Evolutionary conservation across 2,113 vertebrate genomes (phyloP).

Genomic region (Regulus satrapa): DNA sequence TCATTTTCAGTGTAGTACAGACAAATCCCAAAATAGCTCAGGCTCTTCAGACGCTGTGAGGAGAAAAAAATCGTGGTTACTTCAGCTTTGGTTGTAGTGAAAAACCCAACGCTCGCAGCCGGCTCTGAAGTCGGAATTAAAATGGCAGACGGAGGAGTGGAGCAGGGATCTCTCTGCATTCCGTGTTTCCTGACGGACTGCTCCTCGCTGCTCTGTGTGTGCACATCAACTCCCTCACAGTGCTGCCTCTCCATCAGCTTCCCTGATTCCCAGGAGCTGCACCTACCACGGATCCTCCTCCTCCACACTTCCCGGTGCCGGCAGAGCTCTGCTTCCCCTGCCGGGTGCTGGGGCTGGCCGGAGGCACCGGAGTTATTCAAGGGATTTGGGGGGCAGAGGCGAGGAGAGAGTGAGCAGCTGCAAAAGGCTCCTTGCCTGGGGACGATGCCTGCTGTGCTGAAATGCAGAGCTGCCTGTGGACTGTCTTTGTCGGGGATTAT

Average conservation of each 20-base stretch:
- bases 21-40: conserved; percentile 68
- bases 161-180: background rate
- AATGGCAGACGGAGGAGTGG: conserved; percentile 16
- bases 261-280: background rate
- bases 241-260: background rate
- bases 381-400: background rate
- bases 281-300: background rate
- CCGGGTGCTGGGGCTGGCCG: background rate
- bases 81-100: conserved; percentile 62
- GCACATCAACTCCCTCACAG: background rate
- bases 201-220: background rate
- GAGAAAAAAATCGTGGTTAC: conserved; percentile 39
- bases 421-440: background rate
- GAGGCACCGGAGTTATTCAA: background rate
- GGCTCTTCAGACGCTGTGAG: conserved; percentile 44
- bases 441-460: background rate
- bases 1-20: conserved; percentile 68
- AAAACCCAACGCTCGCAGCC: conserved; percentile 8
- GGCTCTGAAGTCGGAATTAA: conserved; percentile 27
- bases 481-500: background rate
- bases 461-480: background rate
- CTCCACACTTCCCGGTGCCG: background rate
- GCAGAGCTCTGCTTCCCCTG: background rate
- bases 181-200: background rate
- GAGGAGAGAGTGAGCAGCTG: background rate